Base-by-base conservation (phyloP, 2,888 invertebrate genomes). In the Agrotis puta region DNA sequence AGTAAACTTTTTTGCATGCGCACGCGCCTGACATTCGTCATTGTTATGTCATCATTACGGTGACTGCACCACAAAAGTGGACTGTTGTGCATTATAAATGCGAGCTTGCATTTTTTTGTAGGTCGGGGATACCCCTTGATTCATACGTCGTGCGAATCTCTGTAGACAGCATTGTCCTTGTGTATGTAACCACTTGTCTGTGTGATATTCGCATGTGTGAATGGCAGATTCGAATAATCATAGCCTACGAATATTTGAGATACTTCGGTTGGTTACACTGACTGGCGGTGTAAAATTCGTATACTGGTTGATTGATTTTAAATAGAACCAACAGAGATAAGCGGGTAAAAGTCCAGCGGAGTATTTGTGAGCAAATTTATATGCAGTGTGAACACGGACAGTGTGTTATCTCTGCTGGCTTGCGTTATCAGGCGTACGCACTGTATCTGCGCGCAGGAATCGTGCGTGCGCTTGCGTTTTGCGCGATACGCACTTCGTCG, bases 11-110 rank as follows among this genome's bases (percentile, higher is more conserved):
- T 93, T 92, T 92, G 90, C 89, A 86, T 69, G 84, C 86, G 92
- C 95, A 93, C 95, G 94, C 90, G 94, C 92, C 91, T 70, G 79
- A 79, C 82, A 89, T 89, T 88, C 86, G 86, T 91, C 91, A 92
- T 95, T 95, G 94, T 95, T 92, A 90, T 92, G 90, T 91, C 90
- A 92, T 94, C 89, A 94, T 93, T 93, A 93, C 92, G 91, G 90
- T 90, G 87, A 86, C 84, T 93, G 91, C 91, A 92, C 93, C 88
- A 93, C 90, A 92, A 94, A 93, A 92, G 92, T 92, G 89, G 89
- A 88, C 90, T 87, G 85, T 83, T 87, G 85, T 83, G 87, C 87
- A 91, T 88, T 92, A 89, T 90, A 91, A 88, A 84, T 87, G 85
- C 89, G 79, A 87, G 82, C 83, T 89, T 91, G 90, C 90, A 91